These are phyloP conservation scores for Octodon degus DNA, from an alignment of 2,113 vertebrate species.

Conservation along the genomic window DNA sequence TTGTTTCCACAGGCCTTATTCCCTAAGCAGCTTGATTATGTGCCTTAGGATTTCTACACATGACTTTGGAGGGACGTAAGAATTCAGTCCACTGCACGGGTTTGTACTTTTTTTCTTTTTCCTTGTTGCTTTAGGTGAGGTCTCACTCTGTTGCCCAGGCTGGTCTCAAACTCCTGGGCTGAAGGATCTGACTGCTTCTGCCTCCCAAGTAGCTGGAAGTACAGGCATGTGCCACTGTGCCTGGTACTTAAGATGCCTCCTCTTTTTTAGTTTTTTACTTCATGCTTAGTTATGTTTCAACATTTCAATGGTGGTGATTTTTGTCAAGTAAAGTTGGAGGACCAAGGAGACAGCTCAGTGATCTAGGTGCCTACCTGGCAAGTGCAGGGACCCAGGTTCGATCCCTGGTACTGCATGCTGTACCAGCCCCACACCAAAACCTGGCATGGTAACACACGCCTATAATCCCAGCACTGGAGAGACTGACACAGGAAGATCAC, in stretches of 20 bases:
- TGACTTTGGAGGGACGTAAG: neutral
- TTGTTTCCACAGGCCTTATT: neutral
- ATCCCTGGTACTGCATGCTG: too few relatives aligned
- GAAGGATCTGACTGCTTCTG: neutral
- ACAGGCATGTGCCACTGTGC: neutral
- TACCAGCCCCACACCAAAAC: too few relatives aligned
- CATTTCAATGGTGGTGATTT: constrained; percentile 47
- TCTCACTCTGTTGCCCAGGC: neutral
- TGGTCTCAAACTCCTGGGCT: neutral
- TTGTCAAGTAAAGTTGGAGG: constrained; percentile 38
- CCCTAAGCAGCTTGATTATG: neutral
- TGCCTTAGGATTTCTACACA: neutral
- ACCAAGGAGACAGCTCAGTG: too few relatives aligned
- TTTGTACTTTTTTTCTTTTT: neutral
- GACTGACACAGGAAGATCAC: too few relatives aligned
- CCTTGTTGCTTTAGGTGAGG: neutral
- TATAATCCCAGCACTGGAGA: too few relatives aligned
- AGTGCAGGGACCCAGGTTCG: too few relatives aligned
- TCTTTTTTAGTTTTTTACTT: neutral
- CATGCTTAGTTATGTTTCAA: constrained; percentile 34
- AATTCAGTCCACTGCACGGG: neutral
- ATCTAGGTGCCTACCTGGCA: too few relatives aligned
- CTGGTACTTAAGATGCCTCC: neutral
- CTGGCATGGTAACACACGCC: too few relatives aligned
- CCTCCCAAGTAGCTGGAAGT: neutral